These are phyloP conservation scores for Cherax quadricarinatus DNA, from an alignment of 1,140 invertebrate genomes.

Conservation along the genomic window DNA sequence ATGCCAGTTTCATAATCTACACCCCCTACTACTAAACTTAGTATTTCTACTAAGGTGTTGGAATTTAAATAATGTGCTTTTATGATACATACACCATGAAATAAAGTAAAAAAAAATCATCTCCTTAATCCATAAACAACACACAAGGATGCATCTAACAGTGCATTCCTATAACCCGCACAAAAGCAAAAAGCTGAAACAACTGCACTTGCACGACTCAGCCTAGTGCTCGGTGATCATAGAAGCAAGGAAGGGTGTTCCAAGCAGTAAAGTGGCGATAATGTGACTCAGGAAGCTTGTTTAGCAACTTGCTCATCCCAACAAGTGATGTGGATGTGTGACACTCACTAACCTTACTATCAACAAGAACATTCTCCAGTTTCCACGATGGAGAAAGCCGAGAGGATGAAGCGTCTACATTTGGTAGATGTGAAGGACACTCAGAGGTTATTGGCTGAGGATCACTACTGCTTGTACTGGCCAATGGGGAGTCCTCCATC, in stretches of 20 bases:
- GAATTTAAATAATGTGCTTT: neutral
- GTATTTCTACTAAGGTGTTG: neutral
- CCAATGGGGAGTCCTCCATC: slow-evolving; percentile 49
- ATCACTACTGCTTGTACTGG: slow-evolving; percentile 58
- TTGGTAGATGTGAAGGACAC: slow-evolving; percentile 31
- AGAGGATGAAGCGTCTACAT: slow-evolving; percentile 65
- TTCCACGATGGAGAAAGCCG: slow-evolving; percentile 63
- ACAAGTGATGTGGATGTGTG: slow-evolving; percentile 48
- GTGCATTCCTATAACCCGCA: slow-evolving; percentile 36
- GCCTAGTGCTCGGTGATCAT: slow-evolving; percentile 55
- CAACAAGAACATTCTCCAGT: slow-evolving; percentile 66
- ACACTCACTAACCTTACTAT: slow-evolving; percentile 71
- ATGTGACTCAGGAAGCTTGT: slow-evolving; percentile 58
- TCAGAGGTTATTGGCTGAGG: slow-evolving; percentile 54
- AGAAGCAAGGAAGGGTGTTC: slow-evolving; percentile 57
- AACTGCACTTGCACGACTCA: slow-evolving; percentile 62
- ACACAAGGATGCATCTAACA: slow-evolving; percentile 45
- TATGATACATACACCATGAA: neutral
- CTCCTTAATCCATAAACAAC: slow-evolving; percentile 33
- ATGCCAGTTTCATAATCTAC: neutral
- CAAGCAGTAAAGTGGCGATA: slow-evolving; percentile 58
- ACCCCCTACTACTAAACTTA: neutral
- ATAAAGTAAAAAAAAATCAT: slow-evolving; percentile 21
- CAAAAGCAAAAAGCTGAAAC: slow-evolving; percentile 55
- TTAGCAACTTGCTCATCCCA: slow-evolving; percentile 59